Base-by-base conservation (phyloP, 2,113 vertebrate genomes). In the Chamaea fasciata region DNA sequence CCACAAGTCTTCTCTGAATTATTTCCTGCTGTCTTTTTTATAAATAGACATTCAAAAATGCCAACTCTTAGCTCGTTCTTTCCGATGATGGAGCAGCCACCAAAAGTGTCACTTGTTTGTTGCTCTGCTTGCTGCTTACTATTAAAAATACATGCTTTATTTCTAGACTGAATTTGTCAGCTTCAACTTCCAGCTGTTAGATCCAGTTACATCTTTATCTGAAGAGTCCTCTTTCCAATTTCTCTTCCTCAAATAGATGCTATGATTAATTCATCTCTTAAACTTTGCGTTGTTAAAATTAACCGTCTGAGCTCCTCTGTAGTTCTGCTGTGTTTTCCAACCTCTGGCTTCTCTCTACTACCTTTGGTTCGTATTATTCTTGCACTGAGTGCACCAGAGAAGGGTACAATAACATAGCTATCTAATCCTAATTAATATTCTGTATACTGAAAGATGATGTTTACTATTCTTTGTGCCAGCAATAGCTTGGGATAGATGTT, bases 71-170 rank as follows among this genome's bases (percentile, higher is more conserved):
- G 46, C 56, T 95, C 2, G 0, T 42, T 86, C 76, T 89, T 95
- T 94, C 77, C 0, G 7, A 73, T 57, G 81, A 84, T 35, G 53
- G 87, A 84, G 73, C 69, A 94, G 69, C 47, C 81, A 78, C 80
- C 87, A 82, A 75, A 91, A 95, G 56, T 52, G 80, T 67, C 90
- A 77, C 64, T 64, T 90, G 68, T 80, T 94, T 78, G 47, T 71
- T 82, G 65, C 65, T 89, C 56, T 89, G 33, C 91, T 94, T 94
- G 91, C 37, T 60, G 62, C 69, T 95, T 91, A 69, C 65, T 95
- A 94, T 96, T 91, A 94, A 97, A 96, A 97, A 94, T 65, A 92
- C 81, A 82, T 82, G 70, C 26, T 91, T 93, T 94, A 94, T 94
- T 96, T 94, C 91, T 75, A 87, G 96, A 67, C 86, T 64, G 49